A percentile compares a stretch with the other conserved stretches of the same genome.
Evolutionary conservation across 2,113 vertebrate genomes (phyloP).

Genomic region (Brachyhypopomus occidentalis): DNA sequence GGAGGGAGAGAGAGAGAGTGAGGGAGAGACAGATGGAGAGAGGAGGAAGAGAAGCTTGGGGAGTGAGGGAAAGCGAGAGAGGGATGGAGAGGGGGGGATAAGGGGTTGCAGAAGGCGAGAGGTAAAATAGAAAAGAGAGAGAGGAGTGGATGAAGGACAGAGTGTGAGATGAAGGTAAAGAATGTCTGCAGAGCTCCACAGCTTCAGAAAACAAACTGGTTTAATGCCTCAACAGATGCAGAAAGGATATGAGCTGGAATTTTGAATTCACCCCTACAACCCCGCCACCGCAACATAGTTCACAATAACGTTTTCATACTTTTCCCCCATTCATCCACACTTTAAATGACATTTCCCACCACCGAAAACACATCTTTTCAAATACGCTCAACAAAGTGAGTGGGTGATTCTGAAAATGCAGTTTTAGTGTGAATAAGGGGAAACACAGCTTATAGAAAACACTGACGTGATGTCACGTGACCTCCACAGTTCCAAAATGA

Average conservation of each 20-base stretch:
- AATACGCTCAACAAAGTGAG: too few relatives aligned
- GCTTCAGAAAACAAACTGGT: conserved; percentile 42
- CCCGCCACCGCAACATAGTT: not conserved
- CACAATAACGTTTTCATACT: not conserved
- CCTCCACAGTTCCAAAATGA: too few relatives aligned
- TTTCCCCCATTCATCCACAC: not conserved
- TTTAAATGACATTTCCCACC: too few relatives aligned
- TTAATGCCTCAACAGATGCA: conserved; percentile 14
- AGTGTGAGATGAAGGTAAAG: not conserved
- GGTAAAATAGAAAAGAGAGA: not conserved
- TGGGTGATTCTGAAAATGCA: too few relatives aligned
- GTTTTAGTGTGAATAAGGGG: too few relatives aligned
- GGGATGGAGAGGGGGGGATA: not conserved
- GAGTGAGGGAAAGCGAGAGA: not conserved
- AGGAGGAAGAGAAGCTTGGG: not conserved
- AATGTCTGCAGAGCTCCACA: conserved; percentile 20
- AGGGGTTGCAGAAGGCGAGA: not conserved
- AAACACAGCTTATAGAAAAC: too few relatives aligned
- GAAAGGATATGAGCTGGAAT: conserved; percentile 25
- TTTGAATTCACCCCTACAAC: not conserved
- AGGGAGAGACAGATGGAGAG: not conserved
- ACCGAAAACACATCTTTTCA: too few relatives aligned
- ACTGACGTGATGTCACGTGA: too few relatives aligned
- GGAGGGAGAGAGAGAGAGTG: not conserved
- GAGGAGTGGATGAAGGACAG: not conserved